These are phyloP conservation scores for Synanthedon formicaeformis DNA, from an alignment of 2,888 invertebrate species.

Conservation along the genomic window DNA sequence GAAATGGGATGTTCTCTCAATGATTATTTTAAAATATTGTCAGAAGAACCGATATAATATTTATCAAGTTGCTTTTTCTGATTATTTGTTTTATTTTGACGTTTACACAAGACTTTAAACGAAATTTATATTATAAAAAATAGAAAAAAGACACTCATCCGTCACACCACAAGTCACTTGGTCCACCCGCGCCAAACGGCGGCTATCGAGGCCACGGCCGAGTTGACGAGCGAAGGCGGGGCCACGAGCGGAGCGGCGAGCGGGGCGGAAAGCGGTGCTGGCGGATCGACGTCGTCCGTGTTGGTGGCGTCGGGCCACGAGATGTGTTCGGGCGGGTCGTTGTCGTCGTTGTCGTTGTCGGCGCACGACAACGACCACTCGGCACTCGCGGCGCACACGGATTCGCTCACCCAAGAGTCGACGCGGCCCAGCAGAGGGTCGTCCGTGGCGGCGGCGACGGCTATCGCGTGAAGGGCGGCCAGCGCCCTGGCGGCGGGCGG, in stretches of 20 bases:
- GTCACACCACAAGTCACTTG: conserved; percentile 39
- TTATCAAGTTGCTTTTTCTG: too few relatives aligned
- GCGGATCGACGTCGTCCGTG: conserved; percentile 39
- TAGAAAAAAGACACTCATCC: not conserved
- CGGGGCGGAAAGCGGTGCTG: conserved; percentile 74
- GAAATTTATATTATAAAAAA: not conserved
- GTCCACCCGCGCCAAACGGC: conserved; percentile 85
- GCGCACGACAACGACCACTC: conserved; percentile 5
- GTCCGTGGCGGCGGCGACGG: conserved; percentile 38
- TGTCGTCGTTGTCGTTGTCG: conserved; percentile 39
- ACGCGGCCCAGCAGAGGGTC: conserved; percentile 76
- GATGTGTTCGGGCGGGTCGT: conserved; percentile 75
- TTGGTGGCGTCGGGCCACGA: conserved; percentile 69
- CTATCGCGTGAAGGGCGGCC: conserved; percentile 73
- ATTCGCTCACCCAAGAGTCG: conserved; percentile 5
- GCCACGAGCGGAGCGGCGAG: conserved; percentile 38
- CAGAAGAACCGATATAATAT: too few relatives aligned
- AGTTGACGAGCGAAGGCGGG: conserved; percentile 82
- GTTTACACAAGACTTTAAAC: not conserved
- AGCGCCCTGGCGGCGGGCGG: conserved; percentile 73
- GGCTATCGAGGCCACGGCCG: conserved; percentile 85
- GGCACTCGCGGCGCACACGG: conserved; percentile 12
- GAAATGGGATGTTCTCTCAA: too few relatives aligned
- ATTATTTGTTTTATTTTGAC: not conserved
- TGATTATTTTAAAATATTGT: too few relatives aligned